Evolutionary conservation across 1,140 invertebrate genomes (phyloP).

Genomic region (Halictus rubicundus): DNA sequence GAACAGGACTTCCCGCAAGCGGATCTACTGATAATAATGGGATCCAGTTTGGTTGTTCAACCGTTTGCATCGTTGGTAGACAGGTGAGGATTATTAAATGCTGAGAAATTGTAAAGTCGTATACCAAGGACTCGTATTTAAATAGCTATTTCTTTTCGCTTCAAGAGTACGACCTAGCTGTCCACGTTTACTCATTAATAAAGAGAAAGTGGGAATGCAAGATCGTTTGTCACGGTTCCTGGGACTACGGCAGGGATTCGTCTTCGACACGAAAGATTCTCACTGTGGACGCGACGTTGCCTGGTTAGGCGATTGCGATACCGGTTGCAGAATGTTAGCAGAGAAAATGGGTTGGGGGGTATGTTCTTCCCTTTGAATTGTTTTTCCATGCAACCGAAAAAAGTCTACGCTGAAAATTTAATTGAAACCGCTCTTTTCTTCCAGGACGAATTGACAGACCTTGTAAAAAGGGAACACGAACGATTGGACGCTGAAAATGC

Average conservation of each 20-base stretch:
- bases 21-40: slow-evolving; percentile 96
- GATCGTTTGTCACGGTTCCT: slow-evolving; percentile 81
- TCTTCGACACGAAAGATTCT: slow-evolving; percentile 85
- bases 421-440: slow-evolving; percentile 7
- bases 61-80: slow-evolving; percentile 96
- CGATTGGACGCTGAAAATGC: slow-evolving; percentile 74
- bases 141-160: slow-evolving; percentile 43
- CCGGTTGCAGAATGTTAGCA: slow-evolving; percentile 89
- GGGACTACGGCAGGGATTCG: slow-evolving; percentile 83
- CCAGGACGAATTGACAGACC: slow-evolving; percentile 83
- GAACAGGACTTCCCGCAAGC: slow-evolving; percentile 91
- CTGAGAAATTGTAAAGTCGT: background rate
- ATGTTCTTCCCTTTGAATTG: slow-evolving; percentile 68
- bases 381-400: slow-evolving; percentile 10
- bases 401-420: background rate
- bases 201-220: slow-evolving; percentile 86
- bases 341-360: slow-evolving; percentile 92
- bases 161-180: slow-evolving; percentile 85
- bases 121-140: background rate
- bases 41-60: slow-evolving; percentile 96
- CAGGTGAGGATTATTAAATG: slow-evolving; percentile 81
- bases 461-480: slow-evolving; percentile 82
- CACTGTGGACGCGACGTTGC: slow-evolving; percentile 88
- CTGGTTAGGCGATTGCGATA: slow-evolving; percentile 93
- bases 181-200: slow-evolving; percentile 92